phyloP scores from a whole-genome alignment of 1,140 invertebrate genomes.

The Pseudomyrmex concolor region DNA sequence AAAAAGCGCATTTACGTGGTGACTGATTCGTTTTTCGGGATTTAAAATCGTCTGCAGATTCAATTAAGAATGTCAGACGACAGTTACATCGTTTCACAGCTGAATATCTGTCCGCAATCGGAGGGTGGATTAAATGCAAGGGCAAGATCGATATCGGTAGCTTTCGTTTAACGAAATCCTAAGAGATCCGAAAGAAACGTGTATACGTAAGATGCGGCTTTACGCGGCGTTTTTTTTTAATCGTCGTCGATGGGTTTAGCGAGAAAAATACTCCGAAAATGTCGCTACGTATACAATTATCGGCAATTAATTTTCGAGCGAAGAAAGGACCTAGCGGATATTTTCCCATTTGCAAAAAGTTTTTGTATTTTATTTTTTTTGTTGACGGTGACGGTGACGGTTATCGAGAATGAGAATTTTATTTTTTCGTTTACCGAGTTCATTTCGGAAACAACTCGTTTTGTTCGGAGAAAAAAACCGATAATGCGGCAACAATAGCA shows the following conservation, averaged over 20 bases:
- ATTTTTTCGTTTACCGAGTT: neutral
- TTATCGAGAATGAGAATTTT: neutral
- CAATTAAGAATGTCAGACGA: slow-evolving; percentile 11
- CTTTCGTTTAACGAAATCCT: slow-evolving; percentile 28
- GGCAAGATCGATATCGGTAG: neutral
- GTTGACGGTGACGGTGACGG: neutral
- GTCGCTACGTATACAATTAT: neutral
- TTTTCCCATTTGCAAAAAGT: neutral
- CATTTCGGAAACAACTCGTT: slow-evolving; percentile 1
- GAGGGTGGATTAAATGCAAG: neutral
- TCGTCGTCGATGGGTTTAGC: neutral
- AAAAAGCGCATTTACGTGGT: neutral
- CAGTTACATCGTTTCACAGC: neutral
- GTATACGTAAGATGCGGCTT: neutral
- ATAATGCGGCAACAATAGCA: slow-evolving; percentile 15
- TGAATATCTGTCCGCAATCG: slow-evolving; percentile 3
- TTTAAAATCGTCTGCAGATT: slow-evolving; percentile 30
- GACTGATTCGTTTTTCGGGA: slow-evolving; percentile 32
- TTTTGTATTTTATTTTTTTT: neutral
- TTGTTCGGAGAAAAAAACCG: neutral
- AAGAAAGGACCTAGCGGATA: neutral
- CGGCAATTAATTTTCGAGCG: slow-evolving; percentile 2
- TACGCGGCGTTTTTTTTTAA: neutral
- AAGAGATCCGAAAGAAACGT: neutral
- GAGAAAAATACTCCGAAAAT: neutral